These are phyloP conservation scores for Anabas testudineus DNA, from an alignment of 2,797 vertebrate genomes.

Conservation along the genomic window DNA sequence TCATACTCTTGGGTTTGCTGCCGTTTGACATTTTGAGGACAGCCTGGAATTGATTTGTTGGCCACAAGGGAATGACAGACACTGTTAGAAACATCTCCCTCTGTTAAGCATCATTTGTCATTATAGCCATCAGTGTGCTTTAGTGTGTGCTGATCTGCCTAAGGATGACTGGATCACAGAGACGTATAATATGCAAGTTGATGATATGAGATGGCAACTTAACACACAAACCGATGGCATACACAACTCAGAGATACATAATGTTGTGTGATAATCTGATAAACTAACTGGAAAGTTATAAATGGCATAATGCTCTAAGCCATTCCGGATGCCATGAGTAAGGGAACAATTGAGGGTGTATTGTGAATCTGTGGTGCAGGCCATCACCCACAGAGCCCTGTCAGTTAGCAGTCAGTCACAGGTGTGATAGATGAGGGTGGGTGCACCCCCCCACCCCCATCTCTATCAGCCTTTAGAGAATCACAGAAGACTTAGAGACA, in stretches of 20 bases:
- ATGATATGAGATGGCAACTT: slow-evolving; percentile 32
- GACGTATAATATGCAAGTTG: slow-evolving; percentile 39
- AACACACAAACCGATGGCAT: slow-evolving; percentile 5
- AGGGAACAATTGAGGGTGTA: slow-evolving; percentile 1
- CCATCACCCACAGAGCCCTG: slow-evolving; percentile 25
- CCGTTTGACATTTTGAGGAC: slow-evolving; percentile 77
- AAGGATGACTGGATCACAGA: slow-evolving; percentile 49
- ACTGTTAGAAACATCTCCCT: slow-evolving; percentile 65
- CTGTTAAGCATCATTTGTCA: slow-evolving; percentile 72
- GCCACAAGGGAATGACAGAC: slow-evolving; percentile 59
- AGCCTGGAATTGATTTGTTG: slow-evolving; percentile 73
- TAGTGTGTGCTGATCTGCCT: slow-evolving; percentile 30
- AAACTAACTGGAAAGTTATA: slow-evolving; percentile 6
- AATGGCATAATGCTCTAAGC: slow-evolving; percentile 18
- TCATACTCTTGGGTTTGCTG: slow-evolving; percentile 56
- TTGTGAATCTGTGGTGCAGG: slow-evolving; percentile 24
- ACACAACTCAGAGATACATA: neutral
- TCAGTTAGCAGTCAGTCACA: slow-evolving; percentile 45
- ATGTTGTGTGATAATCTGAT: slow-evolving; percentile 24
- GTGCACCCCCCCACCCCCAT: slow-evolving; percentile 1
- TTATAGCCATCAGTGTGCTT: slow-evolving; percentile 72
- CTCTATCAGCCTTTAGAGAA: slow-evolving; percentile 27
- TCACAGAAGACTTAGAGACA: slow-evolving; percentile 31
- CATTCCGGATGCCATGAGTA: slow-evolving; percentile 38
- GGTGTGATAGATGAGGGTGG: slow-evolving; percentile 29